Evolutionary conservation across 2,888 invertebrate species (phyloP).

Genomic region (Dicroscelio sp.): DNA sequence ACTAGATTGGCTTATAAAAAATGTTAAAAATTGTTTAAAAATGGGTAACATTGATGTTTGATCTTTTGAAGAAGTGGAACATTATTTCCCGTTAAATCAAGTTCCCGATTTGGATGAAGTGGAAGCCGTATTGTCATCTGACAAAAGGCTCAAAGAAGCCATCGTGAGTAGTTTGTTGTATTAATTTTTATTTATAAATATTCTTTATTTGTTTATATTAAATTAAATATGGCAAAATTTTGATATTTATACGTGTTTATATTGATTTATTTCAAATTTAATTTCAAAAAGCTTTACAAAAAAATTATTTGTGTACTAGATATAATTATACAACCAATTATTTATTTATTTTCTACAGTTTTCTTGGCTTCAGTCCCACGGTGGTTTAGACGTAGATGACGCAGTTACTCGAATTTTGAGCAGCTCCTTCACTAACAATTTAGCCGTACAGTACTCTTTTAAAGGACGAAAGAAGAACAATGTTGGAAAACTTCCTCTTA

Average conservation of each 20-base stretch:
- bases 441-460: constrained; percentile 12
- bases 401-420: constrained; percentile 24
- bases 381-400: constrained; percentile 13
- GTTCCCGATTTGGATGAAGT: neutral
- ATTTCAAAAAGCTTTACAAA: too few relatives aligned
- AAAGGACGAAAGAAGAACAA: constrained; percentile 14
- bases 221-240: too few relatives aligned
- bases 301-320: too few relatives aligned
- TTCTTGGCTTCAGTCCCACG: constrained; percentile 27
- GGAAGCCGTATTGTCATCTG: neutral
- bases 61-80: constrained; percentile 5
- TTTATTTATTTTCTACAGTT: constrained; percentile 12
- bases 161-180: too few relatives aligned
- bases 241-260: too few relatives aligned
- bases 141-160: neutral
- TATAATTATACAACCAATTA: too few relatives aligned
- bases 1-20: neutral
- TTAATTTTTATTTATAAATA: too few relatives aligned
- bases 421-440: neutral
- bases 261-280: too few relatives aligned
- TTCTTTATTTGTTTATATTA: too few relatives aligned
- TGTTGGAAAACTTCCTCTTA: constrained; percentile 3
- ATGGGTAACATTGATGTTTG: neutral
- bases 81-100: constrained; percentile 15
- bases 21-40: neutral